phyloP scores from a whole-genome alignment of 2,113 vertebrate genomes.

The Aleadryas rufinucha region DNA sequence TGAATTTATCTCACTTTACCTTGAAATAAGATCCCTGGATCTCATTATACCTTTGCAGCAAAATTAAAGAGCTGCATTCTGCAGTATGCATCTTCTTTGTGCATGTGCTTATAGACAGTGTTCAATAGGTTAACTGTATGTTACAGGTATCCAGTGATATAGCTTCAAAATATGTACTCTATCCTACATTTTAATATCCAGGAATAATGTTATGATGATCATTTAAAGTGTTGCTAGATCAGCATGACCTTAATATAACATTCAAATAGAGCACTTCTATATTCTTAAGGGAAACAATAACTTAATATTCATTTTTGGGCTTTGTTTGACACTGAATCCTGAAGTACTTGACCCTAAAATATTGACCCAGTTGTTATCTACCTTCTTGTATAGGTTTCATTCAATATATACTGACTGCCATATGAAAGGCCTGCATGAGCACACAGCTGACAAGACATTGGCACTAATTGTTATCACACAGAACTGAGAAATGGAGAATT shows the following conservation, averaged over 20 bases:
- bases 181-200: neutral
- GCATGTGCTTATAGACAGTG: neutral
- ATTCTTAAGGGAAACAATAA: neutral
- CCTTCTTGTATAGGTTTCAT: neutral
- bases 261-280: neutral
- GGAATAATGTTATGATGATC: neutral
- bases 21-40: constrained; percentile 1
- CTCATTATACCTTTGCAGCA: neutral
- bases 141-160: fast-evolving
- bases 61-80: neutral
- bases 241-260: neutral
- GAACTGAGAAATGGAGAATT: constrained; percentile 22
- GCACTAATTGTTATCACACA: constrained; percentile 25
- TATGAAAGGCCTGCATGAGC: neutral
- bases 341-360: constrained; percentile 12
- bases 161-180: neutral
- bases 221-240: neutral
- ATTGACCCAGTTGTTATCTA: constrained; percentile 10
- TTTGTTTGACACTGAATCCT: neutral
- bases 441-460: constrained; percentile 23
- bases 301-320: neutral
- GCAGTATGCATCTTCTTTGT: neutral
- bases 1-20: constrained; percentile 18
- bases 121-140: neutral
- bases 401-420: neutral